phyloP scores from a whole-genome alignment of 2,888 invertebrate species.

The Phengaris arion region DNA sequence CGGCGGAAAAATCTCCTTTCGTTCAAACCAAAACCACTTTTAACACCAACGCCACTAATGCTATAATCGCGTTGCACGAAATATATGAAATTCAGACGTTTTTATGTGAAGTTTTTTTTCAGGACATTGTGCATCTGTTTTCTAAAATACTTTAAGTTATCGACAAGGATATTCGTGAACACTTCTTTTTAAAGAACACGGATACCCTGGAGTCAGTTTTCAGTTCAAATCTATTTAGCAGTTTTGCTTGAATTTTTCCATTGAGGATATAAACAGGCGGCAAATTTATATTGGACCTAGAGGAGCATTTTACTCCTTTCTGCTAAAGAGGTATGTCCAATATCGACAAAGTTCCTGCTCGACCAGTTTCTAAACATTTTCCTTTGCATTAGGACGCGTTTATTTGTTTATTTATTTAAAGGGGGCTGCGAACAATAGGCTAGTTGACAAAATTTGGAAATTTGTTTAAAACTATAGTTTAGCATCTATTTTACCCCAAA shows the following conservation, averaged over 20 bases:
- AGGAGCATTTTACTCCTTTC: too few relatives aligned
- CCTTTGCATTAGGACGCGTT: too few relatives aligned
- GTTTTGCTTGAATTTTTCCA: not conserved
- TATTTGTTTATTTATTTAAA: too few relatives aligned
- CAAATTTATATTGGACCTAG: too few relatives aligned
- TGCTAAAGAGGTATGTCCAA: too few relatives aligned
- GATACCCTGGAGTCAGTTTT: conserved; percentile 1
- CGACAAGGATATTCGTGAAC: not conserved
- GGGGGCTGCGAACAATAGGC: too few relatives aligned
- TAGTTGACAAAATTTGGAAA: too few relatives aligned
- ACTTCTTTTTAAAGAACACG: not conserved
- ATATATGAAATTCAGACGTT: conserved; percentile 5
- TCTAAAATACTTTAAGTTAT: conserved; percentile 23
- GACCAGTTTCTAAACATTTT: too few relatives aligned
- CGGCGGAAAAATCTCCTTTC: conserved; percentile 39
- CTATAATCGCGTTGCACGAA: not conserved
- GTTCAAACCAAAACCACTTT: conserved; percentile 15
- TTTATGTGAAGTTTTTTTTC: not conserved
- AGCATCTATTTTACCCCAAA: too few relatives aligned
- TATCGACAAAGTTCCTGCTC: too few relatives aligned
- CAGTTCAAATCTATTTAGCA: not conserved
- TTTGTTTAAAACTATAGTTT: too few relatives aligned
- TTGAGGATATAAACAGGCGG: too few relatives aligned
- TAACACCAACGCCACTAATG: conserved; percentile 12
- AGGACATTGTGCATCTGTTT: conserved; percentile 21